Evolutionary conservation across 1,140 invertebrate species (phyloP), one percentile per base, ranked within the genome.

Genomic region (Babylonia areolata): DNA sequence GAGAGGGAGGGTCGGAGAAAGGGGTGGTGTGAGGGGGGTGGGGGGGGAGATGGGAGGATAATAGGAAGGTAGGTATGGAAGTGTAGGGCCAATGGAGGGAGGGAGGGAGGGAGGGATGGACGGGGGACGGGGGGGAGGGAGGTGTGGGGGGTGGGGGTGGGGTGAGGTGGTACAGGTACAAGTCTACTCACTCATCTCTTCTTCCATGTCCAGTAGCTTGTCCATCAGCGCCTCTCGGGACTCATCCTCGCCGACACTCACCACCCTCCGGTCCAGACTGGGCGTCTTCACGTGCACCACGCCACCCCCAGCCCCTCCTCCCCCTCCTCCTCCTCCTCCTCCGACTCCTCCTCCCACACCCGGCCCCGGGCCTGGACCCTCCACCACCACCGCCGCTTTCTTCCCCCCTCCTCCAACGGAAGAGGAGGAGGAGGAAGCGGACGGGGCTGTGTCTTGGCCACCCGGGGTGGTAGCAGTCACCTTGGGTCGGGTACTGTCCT

Each of bases 141-240:
- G n/a, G n/a, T n/a, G n/a, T n/a, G n/a, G n/a, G n/a, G n/a, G n/a
- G n/a, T n/a, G n/a, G n/a, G n/a, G n/a, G n/a, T n/a, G n/a, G n/a
- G n/a, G n/a, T n/a, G n/a, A n/a, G n/a, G n/a, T n/a, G n/a, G n/a
- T n/a, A n/a, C n/a, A n/a, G n/a, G n/a, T n/a, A n/a, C n/a, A 31
- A 85, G 77, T 54, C 9, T 28, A 92, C 93, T 93, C 90, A 94
- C 93, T 88, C 20, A 91, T 88, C 84, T 94, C 93, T 28, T 93
- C 91, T 71, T 94, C 91, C 81, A 94, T 86, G 78, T 93, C 93
- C 51, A 89, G 84, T 20, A 94, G 90, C 79, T 90, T 91, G 31
- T 92, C 91, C 89, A 91, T 90, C 33, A 86, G 84, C 23, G 84
- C 80, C 17, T 81, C 79, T 17, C 83, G 42, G 5, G 71, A 79